These are phyloP conservation scores for Nephrotoma guestfalica DNA, from an alignment of 2,888 invertebrate genomes.

Conservation along the genomic window DNA sequence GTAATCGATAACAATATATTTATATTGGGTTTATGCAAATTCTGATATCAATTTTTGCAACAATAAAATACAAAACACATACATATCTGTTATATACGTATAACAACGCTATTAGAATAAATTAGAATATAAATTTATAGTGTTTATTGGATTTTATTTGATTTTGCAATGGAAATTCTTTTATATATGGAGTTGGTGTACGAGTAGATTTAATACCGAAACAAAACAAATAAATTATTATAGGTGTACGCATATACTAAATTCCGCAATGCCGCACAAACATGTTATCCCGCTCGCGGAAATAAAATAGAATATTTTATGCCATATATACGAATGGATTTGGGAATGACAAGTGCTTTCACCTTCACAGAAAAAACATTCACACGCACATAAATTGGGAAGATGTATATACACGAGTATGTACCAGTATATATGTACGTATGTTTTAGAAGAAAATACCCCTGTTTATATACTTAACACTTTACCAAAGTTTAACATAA, in stretches of 20 bases:
- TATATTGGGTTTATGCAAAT: not conserved
- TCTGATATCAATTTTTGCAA: not conserved
- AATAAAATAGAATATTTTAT: not conserved
- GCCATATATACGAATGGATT: not conserved
- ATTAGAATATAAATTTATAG: not conserved
- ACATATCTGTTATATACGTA: not conserved
- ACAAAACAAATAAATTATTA: not conserved
- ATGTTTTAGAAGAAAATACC: not conserved
- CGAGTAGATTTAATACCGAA: not conserved
- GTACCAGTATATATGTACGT: not conserved
- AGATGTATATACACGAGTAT: not conserved
- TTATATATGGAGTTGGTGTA: not conserved
- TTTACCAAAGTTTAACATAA: not conserved
- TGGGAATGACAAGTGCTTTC: not conserved
- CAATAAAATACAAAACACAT: not conserved
- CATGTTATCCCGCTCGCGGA: not conserved
- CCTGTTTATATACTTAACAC: not conserved
- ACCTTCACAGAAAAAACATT: not conserved
- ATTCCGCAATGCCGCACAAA: not conserved
- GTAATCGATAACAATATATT: not conserved
- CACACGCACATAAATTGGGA: not conserved
- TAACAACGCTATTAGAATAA: not conserved
- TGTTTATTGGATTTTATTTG: not conserved
- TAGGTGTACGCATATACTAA: not conserved
- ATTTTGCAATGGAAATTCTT: not conserved